Percentiles rank a stretch among this genome's conserved stretches.
These are phyloP conservation scores for Actenoides lindsayi DNA, from an alignment of 2,113 vertebrate genomes.

Conservation along the genomic window DNA sequence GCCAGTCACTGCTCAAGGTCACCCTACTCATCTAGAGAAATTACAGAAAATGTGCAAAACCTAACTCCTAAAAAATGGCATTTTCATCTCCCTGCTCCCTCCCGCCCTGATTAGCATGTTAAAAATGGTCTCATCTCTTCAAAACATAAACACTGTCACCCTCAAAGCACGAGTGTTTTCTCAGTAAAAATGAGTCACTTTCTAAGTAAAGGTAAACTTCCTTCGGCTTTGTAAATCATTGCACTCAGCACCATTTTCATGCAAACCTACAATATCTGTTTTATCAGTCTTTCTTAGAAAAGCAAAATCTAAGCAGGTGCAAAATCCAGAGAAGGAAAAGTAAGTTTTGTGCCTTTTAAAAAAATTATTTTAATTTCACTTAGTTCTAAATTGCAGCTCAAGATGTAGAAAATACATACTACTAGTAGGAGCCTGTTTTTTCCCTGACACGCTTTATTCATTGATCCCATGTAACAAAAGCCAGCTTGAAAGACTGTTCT, in stretches of 20 bases:
- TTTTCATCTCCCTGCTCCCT: not conserved
- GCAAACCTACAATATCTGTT: not conserved
- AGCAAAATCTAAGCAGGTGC: not conserved
- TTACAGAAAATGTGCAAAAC: not conserved
- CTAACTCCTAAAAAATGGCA: not conserved
- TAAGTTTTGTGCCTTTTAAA: not conserved
- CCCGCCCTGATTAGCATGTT: not conserved
- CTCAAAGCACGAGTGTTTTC: not conserved
- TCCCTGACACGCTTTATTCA: not conserved
- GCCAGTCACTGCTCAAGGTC: not conserved
- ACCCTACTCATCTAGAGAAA: not conserved
- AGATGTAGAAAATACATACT: not conserved
- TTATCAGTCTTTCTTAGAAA: slow-evolving; percentile 6
- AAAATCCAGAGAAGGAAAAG: not conserved
- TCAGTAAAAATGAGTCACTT: slow-evolving; percentile 24
- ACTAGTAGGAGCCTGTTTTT: not conserved
- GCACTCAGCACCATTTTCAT: not conserved
- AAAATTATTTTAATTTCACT: not conserved
- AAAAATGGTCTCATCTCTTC: slow-evolving; percentile 8
- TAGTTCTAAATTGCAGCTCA: not conserved
- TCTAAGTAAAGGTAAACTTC: slow-evolving; percentile 1
- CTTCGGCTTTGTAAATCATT: not conserved
- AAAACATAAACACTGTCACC: slow-evolving; percentile 2
- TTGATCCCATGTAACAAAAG: not conserved
- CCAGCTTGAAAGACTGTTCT: not conserved